Conservation (phyloP, 2,797 vertebrate genomes). For the Epinephelus coioides region DNA sequence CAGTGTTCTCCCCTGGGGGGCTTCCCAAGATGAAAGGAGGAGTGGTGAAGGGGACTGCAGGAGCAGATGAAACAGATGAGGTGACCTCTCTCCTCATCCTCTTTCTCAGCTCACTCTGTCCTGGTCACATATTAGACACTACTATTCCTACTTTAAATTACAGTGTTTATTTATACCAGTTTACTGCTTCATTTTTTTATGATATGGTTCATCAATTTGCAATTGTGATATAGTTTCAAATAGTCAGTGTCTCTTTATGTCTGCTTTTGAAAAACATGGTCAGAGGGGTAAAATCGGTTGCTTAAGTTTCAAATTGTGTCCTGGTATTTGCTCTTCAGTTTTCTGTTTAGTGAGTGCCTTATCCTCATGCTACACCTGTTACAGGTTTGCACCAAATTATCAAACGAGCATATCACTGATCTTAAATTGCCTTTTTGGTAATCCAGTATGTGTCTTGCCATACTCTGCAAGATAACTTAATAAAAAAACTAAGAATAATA, state of each 20-base stretch:
- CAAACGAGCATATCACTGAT: too few species aligned
- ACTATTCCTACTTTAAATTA: background rate
- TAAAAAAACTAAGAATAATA: too few species aligned
- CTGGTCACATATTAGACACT: background rate
- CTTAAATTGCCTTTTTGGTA: background rate
- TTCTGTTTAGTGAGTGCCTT: too few species aligned
- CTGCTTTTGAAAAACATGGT: too few species aligned
- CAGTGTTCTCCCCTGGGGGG: conserved; percentile 81
- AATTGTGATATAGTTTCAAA: background rate
- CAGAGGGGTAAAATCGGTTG: too few species aligned
- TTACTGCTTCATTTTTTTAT: background rate
- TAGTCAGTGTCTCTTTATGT: too few species aligned
- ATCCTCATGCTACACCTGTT: background rate
- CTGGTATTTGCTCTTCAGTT: too few species aligned
- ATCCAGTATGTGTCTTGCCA: background rate
- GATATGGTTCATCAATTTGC: background rate
- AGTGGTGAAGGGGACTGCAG: conserved; percentile 71
- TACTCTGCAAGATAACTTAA: background rate
- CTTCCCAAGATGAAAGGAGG: conserved; percentile 82
- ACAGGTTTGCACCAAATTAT: too few species aligned
- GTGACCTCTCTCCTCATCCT: conserved; percentile 61
- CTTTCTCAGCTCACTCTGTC: conserved; percentile 27
- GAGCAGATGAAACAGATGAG: conserved; percentile 81
- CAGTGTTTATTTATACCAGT: too few species aligned
- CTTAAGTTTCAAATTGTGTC: too few species aligned